Conservation (phyloP, 2,113 vertebrate species). For the Phoenicopterus ruber region DNA sequence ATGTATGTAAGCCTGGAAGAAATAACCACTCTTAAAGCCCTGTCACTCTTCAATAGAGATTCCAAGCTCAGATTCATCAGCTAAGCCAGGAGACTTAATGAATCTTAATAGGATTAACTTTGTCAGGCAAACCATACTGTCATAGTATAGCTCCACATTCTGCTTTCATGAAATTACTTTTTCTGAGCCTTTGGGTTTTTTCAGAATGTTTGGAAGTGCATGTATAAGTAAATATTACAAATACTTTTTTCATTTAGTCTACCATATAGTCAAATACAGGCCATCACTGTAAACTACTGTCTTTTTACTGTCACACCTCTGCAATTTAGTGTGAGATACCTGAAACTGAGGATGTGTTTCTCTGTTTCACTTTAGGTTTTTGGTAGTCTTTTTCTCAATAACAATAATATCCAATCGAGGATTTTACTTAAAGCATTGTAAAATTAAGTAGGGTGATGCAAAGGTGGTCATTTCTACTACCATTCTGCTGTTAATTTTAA, state of each 20-base stretch:
- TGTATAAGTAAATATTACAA: background rate
- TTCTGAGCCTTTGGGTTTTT: background rate
- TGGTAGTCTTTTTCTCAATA: background rate
- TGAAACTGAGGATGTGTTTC: background rate
- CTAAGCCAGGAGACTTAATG: background rate
- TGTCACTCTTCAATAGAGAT: background rate
- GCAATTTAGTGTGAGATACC: background rate
- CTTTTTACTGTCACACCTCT: background rate
- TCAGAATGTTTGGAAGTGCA: background rate
- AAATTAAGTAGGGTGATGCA: background rate
- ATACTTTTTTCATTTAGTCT: background rate
- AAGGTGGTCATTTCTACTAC: background rate
- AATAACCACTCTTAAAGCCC: accelerated
- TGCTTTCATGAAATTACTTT: background rate
- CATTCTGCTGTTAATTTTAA: background rate
- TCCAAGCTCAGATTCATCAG: background rate
- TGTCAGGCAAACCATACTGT: background rate
- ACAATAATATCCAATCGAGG: background rate
- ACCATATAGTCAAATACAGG: background rate
- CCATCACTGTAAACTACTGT: background rate
- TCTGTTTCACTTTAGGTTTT: background rate
- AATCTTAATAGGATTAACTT: background rate
- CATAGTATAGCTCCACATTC: background rate
- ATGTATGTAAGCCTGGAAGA: background rate
- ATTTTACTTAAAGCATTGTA: background rate